These are phyloP conservation scores for Drosophila nigromelanica DNA, from an alignment of 1,140 invertebrate genomes.

Conservation along the genomic window DNA sequence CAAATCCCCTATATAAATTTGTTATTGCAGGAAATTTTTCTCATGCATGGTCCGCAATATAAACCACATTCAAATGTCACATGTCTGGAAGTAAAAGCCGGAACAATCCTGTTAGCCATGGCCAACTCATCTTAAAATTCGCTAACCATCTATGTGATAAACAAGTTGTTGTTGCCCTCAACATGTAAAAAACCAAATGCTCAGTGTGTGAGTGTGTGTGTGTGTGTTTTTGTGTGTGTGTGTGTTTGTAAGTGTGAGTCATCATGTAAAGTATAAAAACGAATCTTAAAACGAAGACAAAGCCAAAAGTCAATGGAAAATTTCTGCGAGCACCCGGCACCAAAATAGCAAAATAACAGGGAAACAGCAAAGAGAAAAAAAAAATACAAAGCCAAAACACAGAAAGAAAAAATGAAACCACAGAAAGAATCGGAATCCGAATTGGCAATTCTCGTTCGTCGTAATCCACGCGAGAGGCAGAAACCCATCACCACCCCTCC, in stretches of 20 bases:
- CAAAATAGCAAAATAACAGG: conserved; percentile 7
- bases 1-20: too few species aligned
- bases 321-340: conserved; percentile 40
- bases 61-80: conserved; percentile 1
- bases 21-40: neutral
- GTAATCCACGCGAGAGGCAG: conserved; percentile 52
- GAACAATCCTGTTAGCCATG: conserved; percentile 7
- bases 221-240: too few species aligned
- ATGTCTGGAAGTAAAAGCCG: neutral
- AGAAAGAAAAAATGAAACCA: conserved; percentile 22
- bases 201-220: neutral
- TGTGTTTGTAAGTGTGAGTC: conserved; percentile 20
- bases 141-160: conserved; percentile 7
- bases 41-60: neutral
- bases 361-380: conserved; percentile 1
- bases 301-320: conserved; percentile 59
- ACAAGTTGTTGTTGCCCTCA: conserved; percentile 32
- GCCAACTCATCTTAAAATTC: neutral
- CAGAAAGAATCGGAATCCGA: conserved; percentile 37
- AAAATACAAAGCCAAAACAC: conserved; percentile 7
- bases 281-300: neutral
- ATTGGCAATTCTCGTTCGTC: conserved; percentile 62
- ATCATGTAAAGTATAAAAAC: conserved; percentile 34
- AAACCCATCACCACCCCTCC: neutral
- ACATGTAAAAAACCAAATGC: conserved; percentile 12